phyloP scores from a whole-genome alignment of 2,113 vertebrate species.

The Acinonyx jubatus region DNA sequence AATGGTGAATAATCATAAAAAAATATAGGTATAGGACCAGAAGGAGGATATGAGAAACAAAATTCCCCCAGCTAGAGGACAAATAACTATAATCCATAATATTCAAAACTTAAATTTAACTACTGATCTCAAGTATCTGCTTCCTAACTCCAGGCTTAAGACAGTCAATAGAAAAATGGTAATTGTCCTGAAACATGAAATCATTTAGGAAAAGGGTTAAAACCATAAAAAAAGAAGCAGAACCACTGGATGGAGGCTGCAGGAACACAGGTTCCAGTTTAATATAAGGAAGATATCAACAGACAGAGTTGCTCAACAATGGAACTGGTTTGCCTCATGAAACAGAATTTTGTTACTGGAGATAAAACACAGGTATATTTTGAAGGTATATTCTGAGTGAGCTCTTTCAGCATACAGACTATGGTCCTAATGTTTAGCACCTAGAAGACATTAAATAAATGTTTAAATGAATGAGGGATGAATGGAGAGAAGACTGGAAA shows the following conservation, averaged over 20 bases:
- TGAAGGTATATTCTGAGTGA: not conserved
- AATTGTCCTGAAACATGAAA: not conserved
- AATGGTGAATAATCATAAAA: not conserved
- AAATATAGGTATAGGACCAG: not conserved
- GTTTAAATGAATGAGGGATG: not conserved
- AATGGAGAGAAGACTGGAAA: not conserved
- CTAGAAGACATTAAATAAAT: not conserved
- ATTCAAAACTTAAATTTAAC: slow-evolving; percentile 35
- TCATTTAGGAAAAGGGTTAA: slow-evolving; percentile 15
- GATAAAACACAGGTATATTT: slow-evolving; percentile 15
- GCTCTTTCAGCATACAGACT: not conserved
- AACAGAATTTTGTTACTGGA: not conserved
- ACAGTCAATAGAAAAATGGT: not conserved
- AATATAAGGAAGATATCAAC: not conserved
- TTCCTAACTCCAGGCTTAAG: not conserved
- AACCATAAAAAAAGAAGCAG: not conserved
- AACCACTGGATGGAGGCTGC: not conserved
- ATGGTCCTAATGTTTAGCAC: not conserved
- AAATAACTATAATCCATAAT: slow-evolving; percentile 23
- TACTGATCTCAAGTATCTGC: not conserved
- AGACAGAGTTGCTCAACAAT: not conserved
- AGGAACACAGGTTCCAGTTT: not conserved
- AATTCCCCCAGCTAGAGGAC: not conserved
- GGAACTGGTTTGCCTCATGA: not conserved
- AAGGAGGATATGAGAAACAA: not conserved